phyloP scores from a whole-genome alignment of 2,797 vertebrate genomes.

The Gambusia yucatana region DNA sequence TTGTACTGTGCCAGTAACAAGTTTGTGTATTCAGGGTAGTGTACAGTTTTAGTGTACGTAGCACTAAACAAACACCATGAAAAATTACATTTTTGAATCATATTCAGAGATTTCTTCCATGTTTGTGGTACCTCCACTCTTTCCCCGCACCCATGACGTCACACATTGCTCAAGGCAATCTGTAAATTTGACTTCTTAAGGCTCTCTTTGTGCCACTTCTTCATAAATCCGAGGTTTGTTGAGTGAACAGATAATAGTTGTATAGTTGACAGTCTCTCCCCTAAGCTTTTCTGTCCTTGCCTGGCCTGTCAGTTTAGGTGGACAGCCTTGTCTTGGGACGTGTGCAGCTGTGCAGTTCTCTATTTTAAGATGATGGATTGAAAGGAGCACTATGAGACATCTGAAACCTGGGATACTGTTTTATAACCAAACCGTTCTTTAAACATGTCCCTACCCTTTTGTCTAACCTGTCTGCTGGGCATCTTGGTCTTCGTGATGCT shows the following conservation, averaged over 20 bases:
- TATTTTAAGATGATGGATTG: neutral
- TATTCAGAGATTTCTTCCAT: neutral
- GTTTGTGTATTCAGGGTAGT: neutral
- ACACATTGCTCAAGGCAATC: neutral
- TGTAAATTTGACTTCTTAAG: neutral
- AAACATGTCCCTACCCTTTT: neutral
- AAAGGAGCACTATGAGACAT: neutral
- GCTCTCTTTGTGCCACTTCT: neutral
- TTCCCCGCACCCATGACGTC: too few relatives aligned
- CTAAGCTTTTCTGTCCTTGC: neutral
- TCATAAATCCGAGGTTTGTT: neutral
- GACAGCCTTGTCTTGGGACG: neutral
- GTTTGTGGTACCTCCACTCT: neutral
- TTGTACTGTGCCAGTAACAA: neutral
- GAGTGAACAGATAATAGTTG: neutral
- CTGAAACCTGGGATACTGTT: neutral
- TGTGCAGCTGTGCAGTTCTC: neutral
- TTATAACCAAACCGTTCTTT: neutral
- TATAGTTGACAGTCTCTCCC: neutral
- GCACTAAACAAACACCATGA: neutral
- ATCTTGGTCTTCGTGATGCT: neutral
- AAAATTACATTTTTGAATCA: neutral
- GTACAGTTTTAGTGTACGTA: neutral
- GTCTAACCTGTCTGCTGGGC: neutral
- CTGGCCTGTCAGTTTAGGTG: neutral